Percentiles rank a stretch among this genome's conserved stretches.
Conservation (phyloP, 2,888 invertebrate species). For the Tenodera sinensis region DNA sequence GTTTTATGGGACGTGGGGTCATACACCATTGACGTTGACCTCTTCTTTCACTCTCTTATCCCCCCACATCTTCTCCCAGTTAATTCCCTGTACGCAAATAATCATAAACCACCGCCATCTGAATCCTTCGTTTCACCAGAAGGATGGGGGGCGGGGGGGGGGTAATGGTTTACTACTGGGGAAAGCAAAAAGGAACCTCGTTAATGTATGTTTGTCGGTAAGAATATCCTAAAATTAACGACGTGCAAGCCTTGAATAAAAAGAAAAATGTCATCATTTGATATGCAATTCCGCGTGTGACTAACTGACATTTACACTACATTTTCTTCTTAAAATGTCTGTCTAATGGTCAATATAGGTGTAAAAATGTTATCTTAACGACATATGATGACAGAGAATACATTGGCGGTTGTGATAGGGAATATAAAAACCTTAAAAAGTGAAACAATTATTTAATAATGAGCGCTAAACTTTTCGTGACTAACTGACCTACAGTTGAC, state of each 20-base stretch:
- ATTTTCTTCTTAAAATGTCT: no score
- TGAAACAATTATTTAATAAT: no score
- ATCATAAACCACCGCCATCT: constrained; percentile 24
- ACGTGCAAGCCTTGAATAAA: not conserved
- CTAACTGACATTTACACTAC: no score
- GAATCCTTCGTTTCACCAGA: not conserved
- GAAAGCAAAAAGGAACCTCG: not conserved
- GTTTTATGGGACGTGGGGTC: constrained; percentile 18
- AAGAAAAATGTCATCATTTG: not conserved
- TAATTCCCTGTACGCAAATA: constrained; percentile 26
- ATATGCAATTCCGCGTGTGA: no score
- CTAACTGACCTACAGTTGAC: no score
- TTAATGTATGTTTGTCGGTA: not conserved
- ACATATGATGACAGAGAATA: no score
- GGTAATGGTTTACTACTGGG: not conserved
- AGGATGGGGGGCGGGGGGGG: constrained; percentile 2
- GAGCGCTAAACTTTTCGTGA: no score
- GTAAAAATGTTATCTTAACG: no score
- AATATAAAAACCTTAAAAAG: no score
- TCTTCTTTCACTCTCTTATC: constrained; percentile 4
- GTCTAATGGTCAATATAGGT: no score
- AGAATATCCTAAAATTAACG: not conserved
- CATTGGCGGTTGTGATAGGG: no score
- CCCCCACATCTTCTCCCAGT: not conserved
- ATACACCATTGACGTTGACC: constrained; percentile 9